Base-by-base conservation (phyloP, 2,888 invertebrate species). In the Coleophora flavipennella region DNA sequence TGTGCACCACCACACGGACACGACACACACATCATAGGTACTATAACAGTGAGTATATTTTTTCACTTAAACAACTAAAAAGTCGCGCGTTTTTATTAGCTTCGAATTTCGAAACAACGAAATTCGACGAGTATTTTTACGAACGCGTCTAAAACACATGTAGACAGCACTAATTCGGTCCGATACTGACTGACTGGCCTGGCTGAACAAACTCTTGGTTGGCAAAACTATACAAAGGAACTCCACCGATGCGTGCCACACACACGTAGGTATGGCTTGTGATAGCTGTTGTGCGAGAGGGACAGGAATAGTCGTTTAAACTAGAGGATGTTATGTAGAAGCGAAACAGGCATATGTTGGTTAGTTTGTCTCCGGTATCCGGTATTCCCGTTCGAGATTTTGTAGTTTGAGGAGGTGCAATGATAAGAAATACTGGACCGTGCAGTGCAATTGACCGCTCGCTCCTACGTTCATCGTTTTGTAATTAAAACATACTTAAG, bases 341-440 rank as follows among this genome's bases (percentile, higher is more conserved):
- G 51, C 47, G 67, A 58, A 76, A 76, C 40, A 46, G 45, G 13
- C 42, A 42, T 61, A 59, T 53, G 58, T 65, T 54, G 51, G 50
- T 38, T 38, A 40, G 49, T 54, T 54, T 49, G 43, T 51, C 51
- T 46, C 53, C 38, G 46, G 66, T 71, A 73, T 79, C 79, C 75
- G 79, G 79, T 73, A 77, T 79, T 76, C 75, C 76, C 69, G 75
- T 76, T 74, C 56, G 68, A 73, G 71, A 71, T 70, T 67, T 54
- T 53, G 48, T 48, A 39, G 46, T 53, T 42, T 67, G 57, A 60
- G 49, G 57, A 63, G 66, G 67, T 65, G 70, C 71, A 61, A 59
- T 59, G 60, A 62, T 63, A 65, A 60, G 50, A 56, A 49, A 51
- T 48, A 64, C 58, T 57, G 62, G 57, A 51, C 63, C 20, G 20